Evolutionary conservation across 2,888 invertebrate genomes (phyloP), one percentile per base, ranked within the genome.

Genomic region (Yponomeuta cagnagella): DNA sequence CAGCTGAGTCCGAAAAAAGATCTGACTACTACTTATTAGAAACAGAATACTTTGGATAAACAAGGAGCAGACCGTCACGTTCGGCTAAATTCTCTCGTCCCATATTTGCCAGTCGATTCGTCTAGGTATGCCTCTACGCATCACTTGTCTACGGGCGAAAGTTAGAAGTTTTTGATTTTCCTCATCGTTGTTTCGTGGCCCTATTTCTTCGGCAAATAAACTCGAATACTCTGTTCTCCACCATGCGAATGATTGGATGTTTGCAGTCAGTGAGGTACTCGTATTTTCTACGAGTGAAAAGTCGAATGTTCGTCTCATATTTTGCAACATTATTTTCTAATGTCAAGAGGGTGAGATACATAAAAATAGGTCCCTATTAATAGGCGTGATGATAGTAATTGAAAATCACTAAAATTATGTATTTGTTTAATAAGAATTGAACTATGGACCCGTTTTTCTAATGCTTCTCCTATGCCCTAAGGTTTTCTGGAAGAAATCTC

Each of bases 91-190:
- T 33, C 43, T 64, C 37, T 65, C 30, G 10, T 65, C 31, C 30
- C 33, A 65, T 65, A 65, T 69, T 43, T 33, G 67, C 52, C 75
- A 58, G 15, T 15, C 52, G 52, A 58, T 58, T 58, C 52, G 52
- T 15, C 15, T 58, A 15, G 52, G 15, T 15, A 58, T 15, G 3
- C 15, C 52, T 58, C 52, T 12, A 52, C 52, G 52, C 6, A 52
- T 52, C 52, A 58, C 15, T 58, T 58, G 15, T 15, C 52, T 58
- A 58, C 52, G 12, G 52, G 52, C 1, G 15, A 58, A 58, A 58
- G 52, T 58, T 58, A 58, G 52, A 15, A 58, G 52, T 58, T 58
- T 58, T 58, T 58, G 52, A 58, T 58, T 58, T 58, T 58, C 15
- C 52, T 15, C 52, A 8, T 58, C 12, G 15, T 15, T 58, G 52